Conservation (phyloP, 2,888 invertebrate genomes). For the Macropis europaea region DNA sequence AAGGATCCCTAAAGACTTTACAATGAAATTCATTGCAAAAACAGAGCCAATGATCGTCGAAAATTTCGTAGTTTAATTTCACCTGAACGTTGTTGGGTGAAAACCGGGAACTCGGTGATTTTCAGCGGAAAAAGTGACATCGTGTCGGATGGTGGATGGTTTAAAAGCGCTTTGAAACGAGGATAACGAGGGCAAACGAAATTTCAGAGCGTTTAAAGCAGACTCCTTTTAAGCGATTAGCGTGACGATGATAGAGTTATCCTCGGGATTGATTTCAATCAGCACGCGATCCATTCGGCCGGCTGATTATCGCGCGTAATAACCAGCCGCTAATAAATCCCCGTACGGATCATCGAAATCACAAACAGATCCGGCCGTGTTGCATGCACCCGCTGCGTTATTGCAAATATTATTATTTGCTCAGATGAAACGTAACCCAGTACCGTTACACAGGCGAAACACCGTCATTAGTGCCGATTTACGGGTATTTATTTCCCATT, state of each 20-base stretch:
- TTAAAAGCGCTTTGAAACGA: constrained; percentile 12
- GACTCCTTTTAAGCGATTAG: constrained; percentile 11
- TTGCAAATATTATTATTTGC: constrained; percentile 30
- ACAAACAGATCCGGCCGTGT: no score
- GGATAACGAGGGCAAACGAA: constrained; percentile 16
- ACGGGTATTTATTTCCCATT: constrained; percentile 9
- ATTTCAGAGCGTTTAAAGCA: constrained; percentile 11
- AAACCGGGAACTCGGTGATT: no score
- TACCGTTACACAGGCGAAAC: not conserved
- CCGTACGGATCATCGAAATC: constrained; percentile 28
- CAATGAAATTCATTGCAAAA: no score
- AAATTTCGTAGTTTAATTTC: no score
- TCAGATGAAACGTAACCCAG: not conserved
- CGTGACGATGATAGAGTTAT: constrained; percentile 1
- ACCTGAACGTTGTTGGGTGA: no score
- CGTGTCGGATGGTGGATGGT: not conserved
- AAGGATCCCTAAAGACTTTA: no score
- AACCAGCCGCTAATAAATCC: constrained; percentile 24
- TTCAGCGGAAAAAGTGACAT: no score
- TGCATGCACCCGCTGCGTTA: no score
- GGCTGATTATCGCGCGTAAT: constrained; percentile 23
- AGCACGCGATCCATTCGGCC: not conserved
- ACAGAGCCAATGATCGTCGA: no score
- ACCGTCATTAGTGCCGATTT: constrained; percentile 6
- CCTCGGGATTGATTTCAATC: constrained; percentile 27